Conservation (phyloP, 2,113 vertebrate genomes). For the Bos indicus region DNA sequence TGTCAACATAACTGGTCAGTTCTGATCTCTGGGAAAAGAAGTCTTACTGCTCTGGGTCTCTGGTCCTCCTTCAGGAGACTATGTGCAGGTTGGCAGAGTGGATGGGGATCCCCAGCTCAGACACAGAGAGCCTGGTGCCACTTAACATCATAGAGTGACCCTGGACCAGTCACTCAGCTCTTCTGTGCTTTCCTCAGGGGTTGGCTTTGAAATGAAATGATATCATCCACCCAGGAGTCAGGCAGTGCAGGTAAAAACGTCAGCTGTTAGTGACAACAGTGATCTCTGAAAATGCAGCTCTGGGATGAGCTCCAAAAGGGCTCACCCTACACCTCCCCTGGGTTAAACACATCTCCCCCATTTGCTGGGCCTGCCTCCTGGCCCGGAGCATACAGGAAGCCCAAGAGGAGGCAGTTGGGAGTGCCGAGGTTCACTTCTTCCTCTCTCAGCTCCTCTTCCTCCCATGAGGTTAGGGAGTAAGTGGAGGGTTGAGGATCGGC, state of each 20-base stretch:
- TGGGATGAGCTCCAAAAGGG: not conserved
- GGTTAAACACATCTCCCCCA: not conserved
- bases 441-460: not conserved
- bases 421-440: no score
- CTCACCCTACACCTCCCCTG: fast-evolving
- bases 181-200: not conserved
- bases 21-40: fast-evolving
- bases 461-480: fast-evolving
- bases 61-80: fast-evolving
- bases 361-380: fast-evolving
- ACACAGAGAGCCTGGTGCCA: not conserved
- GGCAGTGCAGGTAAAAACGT: fast-evolving
- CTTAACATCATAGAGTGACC: fast-evolving
- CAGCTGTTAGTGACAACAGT: no score
- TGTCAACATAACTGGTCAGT: fast-evolving
- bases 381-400: not conserved
- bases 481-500: fast-evolving
- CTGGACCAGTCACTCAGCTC: not conserved
- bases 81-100: fast-evolving
- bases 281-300: not conserved
- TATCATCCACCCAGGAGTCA: fast-evolving
- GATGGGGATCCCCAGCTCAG: fast-evolving
- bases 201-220: fast-evolving
- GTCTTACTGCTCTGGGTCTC: fast-evolving
- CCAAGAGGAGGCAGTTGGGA: not conserved